These are phyloP conservation scores for Ceyx margarethae DNA, from an alignment of 2,113 vertebrate genomes.

Conservation along the genomic window DNA sequence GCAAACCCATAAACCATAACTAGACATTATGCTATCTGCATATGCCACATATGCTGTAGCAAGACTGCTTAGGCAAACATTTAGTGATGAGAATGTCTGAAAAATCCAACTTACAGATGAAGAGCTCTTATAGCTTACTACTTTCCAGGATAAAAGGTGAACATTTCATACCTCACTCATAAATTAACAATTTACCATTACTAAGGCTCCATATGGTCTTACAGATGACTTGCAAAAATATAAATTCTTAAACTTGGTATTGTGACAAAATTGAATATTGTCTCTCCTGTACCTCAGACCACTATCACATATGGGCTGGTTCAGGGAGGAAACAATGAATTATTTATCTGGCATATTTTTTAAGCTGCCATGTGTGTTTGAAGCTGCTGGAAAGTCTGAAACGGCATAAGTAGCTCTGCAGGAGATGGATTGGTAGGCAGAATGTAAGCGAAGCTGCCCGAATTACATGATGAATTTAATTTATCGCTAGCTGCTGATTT, in stretches of 20 bases:
- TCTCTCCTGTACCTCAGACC: background rate
- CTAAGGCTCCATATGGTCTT: background rate
- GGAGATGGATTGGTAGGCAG: background rate
- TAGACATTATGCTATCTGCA: background rate
- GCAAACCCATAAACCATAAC: background rate
- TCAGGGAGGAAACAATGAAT: background rate
- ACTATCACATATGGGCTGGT: background rate
- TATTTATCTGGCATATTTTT: slow-evolving; percentile 14
- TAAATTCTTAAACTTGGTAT: background rate
- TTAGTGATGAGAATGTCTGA: background rate
- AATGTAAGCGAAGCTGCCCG: background rate
- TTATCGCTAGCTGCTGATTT: background rate
- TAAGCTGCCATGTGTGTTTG: background rate
- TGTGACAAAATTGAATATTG: background rate
- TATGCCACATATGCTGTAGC: background rate
- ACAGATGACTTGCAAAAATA: background rate
- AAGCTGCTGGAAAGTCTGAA: background rate
- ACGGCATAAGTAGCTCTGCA: background rate
- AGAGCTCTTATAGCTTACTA: background rate
- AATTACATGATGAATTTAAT: background rate
- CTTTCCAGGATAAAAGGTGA: background rate
- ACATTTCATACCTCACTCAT: background rate
- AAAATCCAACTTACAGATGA: background rate
- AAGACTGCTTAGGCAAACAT: background rate
- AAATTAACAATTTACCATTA: background rate